Percentiles rank a stretch among this genome's conserved stretches.
phyloP scores from a whole-genome alignment of 2,888 invertebrate genomes.

The Drymonia ruficornis region DNA sequence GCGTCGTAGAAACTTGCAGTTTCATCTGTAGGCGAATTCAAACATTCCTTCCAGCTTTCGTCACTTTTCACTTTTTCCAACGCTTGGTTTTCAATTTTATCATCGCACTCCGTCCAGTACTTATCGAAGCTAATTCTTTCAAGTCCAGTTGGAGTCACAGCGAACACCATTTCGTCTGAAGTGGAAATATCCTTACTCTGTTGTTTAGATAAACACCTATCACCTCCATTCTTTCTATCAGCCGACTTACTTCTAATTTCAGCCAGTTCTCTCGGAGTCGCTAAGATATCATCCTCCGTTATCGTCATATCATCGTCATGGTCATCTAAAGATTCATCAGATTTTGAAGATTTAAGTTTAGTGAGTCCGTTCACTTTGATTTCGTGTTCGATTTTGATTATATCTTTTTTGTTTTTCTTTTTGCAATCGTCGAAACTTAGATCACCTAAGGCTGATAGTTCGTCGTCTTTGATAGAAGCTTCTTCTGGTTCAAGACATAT shows the following conservation, averaged over 20 bases:
- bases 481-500: conserved; percentile 86
- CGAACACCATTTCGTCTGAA: conserved; percentile 83
- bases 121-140: conserved; percentile 81
- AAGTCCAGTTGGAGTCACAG: conserved; percentile 79
- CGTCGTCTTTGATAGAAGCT: conserved; percentile 80
- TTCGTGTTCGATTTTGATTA: conserved; percentile 42
- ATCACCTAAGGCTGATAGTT: conserved; percentile 74
- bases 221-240: conserved; percentile 53
- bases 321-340: conserved; percentile 74
- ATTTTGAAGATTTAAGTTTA: conserved; percentile 68
- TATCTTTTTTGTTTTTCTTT: conserved; percentile 46
- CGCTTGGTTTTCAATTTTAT: conserved; percentile 46
- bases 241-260: conserved; percentile 66
- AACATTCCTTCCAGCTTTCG: conserved; percentile 76
- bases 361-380: conserved; percentile 62
- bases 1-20: conserved; percentile 60
- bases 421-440: conserved; percentile 74
- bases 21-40: conserved; percentile 66
- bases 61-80: conserved; percentile 69
- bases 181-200: conserved; percentile 81
- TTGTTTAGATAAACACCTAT: conserved; percentile 69
- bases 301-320: conserved; percentile 81
- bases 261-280: conserved; percentile 66
- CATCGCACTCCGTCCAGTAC: conserved; percentile 74
- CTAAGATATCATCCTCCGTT: conserved; percentile 75